Evolutionary conservation across 2,113 vertebrate species (phyloP), one percentile per base, ranked within the genome.

Genomic region (Rousettus leschenaultii): DNA sequence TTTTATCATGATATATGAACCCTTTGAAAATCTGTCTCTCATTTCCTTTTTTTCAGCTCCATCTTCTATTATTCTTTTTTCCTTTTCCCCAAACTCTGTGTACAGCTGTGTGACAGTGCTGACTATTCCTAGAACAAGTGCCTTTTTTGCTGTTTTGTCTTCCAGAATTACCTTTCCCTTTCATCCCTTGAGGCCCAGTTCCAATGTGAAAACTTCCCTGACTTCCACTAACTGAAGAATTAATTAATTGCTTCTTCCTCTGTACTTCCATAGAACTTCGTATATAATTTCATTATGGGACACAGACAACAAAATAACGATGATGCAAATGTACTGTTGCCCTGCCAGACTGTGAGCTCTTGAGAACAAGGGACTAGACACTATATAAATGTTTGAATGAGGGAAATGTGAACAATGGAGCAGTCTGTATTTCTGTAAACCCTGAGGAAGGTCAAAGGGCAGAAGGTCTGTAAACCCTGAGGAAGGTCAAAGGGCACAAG

Each of bases 181-280:
- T 95, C 12, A 92, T 96, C 51, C 45, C 68, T 94, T 74, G 78
- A 95, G 91, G 89, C 91, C 82, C 38, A 84, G 28, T 97, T 97
- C 74, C 57, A 87, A 6, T 93, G 63, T 83, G 87, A 92, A 95
- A 83, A 22, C 40, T 74, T 93, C 19, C 33, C 77, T 91, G 51
- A 87, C 68, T 84, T 53, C 33, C 12, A 88, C 51, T 79, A 74
- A 96, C 80, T 94, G 68, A 91, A 86, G 89, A 95, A 94, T 93
- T 91, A 90, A n/a, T n/a, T n/a, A n/a, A 78, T 94, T 84, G 53
- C 48, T 93, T 80, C 82, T 97, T 93, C 87, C 38, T 92, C 55
- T 95, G 0, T 87, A 73, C 35, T 88, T 19, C 86, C 75, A 33
- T 93, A 92, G 85, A 95, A 96, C 51, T 96, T 97, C 75, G 73